A percentile compares a stretch with the other conserved stretches of the same genome.
These are phyloP conservation scores for Pheosia gnoma DNA, from an alignment of 2,888 invertebrate species.

Conservation along the genomic window DNA sequence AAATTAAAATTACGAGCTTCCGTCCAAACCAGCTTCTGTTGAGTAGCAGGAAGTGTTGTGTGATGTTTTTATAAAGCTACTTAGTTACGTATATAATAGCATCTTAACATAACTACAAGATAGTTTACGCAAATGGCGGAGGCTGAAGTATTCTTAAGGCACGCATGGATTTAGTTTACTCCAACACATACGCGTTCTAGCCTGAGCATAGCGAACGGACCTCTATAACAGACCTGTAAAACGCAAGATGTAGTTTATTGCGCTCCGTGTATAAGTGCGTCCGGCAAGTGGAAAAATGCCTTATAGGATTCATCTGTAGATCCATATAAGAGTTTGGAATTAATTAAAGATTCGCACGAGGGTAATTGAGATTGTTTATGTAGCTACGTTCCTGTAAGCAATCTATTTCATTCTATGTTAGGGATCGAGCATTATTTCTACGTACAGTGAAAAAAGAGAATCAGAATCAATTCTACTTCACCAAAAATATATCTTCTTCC, in stretches of 20 bases:
- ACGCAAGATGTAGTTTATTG: background rate
- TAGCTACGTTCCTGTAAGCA: background rate
- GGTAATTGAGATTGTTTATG: background rate
- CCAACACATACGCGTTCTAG: no score
- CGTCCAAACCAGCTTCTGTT: constrained; percentile 26
- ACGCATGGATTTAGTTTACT: no score
- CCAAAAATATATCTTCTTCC: no score
- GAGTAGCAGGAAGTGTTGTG: constrained; percentile 30
- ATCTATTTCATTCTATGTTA: background rate
- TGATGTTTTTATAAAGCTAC: constrained; percentile 25
- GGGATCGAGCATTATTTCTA: no score
- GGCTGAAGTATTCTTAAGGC: no score
- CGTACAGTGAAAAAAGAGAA: no score
- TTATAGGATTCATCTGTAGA: background rate
- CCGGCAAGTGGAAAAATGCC: background rate
- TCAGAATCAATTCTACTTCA: no score
- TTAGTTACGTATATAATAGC: background rate
- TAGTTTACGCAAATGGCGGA: no score
- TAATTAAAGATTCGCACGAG: background rate
- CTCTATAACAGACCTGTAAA: background rate
- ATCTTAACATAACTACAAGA: background rate
- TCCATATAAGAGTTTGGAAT: background rate
- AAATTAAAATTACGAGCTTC: constrained; percentile 19
- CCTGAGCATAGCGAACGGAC: no score
- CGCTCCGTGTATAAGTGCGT: no score